phyloP scores from a whole-genome alignment of 1,140 invertebrate genomes.

The Phocides pigmalion region DNA sequence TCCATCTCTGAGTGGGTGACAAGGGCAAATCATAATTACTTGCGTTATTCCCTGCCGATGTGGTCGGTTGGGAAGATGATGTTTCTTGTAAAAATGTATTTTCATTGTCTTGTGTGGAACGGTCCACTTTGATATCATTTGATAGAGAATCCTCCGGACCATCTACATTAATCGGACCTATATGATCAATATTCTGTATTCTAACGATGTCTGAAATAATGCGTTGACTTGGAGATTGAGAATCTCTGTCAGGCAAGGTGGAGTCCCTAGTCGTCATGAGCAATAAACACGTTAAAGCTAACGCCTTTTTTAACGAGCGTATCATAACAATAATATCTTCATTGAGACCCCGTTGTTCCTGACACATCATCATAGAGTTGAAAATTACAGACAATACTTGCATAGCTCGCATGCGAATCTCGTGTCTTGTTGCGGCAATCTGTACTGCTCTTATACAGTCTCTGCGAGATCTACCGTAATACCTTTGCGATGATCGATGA shows the following conservation, averaged over 20 bases:
- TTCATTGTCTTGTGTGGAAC: constrained; percentile 28
- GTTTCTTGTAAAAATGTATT: constrained; percentile 5
- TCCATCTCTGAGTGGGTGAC: constrained; percentile 56
- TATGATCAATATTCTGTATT: constrained; percentile 66
- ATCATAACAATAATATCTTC: constrained; percentile 79
- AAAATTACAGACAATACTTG: constrained; percentile 80
- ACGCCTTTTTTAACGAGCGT: constrained; percentile 72
- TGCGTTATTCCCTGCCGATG: constrained; percentile 27
- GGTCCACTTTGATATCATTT: constrained; percentile 46
- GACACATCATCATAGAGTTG: constrained; percentile 82
- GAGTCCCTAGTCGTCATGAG: constrained; percentile 70
- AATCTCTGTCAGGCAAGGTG: constrained; percentile 43
- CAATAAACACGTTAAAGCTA: constrained; percentile 78
- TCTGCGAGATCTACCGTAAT: constrained; percentile 55
- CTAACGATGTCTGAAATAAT: constrained; percentile 62
- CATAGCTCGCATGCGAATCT: constrained; percentile 78
- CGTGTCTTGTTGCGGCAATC: constrained; percentile 72
- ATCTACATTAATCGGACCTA: constrained; percentile 68
- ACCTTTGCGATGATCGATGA: constrained; percentile 56
- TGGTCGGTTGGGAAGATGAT: constrained; percentile 23
- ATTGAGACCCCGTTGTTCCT: constrained; percentile 73
- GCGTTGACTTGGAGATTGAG: constrained; percentile 45
- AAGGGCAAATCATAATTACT: constrained; percentile 17
- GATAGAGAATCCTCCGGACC: constrained; percentile 55
- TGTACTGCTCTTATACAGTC: constrained; percentile 67